Percentiles rank a stretch among this genome's conserved stretches.
These are phyloP conservation scores for Drosophila nannoptera DNA, from an alignment of 1,140 invertebrate species.

Conservation along the genomic window DNA sequence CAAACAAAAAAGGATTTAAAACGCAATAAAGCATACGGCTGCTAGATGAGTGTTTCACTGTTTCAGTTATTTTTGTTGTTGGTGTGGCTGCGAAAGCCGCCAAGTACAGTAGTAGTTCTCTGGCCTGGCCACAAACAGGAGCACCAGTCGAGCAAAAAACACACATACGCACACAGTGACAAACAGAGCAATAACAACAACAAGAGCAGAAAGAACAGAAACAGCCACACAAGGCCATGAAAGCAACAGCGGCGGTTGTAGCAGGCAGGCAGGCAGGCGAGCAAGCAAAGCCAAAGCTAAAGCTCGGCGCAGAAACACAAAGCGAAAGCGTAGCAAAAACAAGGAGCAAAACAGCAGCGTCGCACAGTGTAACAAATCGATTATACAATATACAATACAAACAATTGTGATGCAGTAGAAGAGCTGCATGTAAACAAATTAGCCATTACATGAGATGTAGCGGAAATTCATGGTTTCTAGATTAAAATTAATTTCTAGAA, in stretches of 20 bases:
- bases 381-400: conserved; percentile 11
- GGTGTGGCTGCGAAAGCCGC: conserved; percentile 33
- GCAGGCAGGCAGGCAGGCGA: conserved; percentile 21
- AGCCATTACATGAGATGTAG: too few species aligned
- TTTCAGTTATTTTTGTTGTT: neutral
- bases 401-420: neutral
- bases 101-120: conserved; percentile 66
- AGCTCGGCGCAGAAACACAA: conserved; percentile 44
- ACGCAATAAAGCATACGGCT: conserved; percentile 46
- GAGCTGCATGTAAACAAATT: too few species aligned
- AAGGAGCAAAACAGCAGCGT: conserved; percentile 64
- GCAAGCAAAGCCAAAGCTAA: conserved; percentile 42
- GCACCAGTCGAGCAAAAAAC: conserved; percentile 48
- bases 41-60: conserved; percentile 13
- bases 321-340: conserved; percentile 72
- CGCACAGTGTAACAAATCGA: conserved; percentile 45
- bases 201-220: conserved; percentile 32
- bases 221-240: conserved; percentile 37
- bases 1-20: conserved; percentile 61
- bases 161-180: conserved; percentile 51
- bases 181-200: conserved; percentile 36
- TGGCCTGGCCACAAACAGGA: conserved; percentile 39
- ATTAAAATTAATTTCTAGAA: too few species aligned
- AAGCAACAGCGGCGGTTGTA: conserved; percentile 55
- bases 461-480: too few species aligned